Percentiles rank a stretch among this genome's conserved stretches.
Conservation (phyloP, 2,888 invertebrate species). For the Phlogophora meticulosa region DNA sequence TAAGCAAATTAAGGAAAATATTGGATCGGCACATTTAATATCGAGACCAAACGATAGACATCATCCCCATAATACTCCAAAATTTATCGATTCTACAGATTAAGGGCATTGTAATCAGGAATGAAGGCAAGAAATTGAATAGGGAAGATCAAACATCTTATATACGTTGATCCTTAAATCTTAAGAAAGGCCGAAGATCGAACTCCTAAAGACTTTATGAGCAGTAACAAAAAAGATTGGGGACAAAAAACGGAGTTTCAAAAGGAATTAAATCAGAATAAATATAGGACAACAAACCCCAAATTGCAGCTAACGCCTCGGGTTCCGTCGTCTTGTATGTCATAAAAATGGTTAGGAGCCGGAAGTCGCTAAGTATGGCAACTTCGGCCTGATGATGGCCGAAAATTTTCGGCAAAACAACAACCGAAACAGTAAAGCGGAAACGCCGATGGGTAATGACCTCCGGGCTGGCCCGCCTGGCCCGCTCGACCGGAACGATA, state of each 20-base stretch:
- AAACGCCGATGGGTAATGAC: slow-evolving; percentile 70
- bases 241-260: slow-evolving; percentile 40
- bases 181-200: slow-evolving; percentile 49
- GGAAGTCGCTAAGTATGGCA: slow-evolving; percentile 64
- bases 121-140: slow-evolving; percentile 41
- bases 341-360: slow-evolving; percentile 59
- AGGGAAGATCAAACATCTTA: slow-evolving; percentile 59
- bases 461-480: slow-evolving; percentile 64
- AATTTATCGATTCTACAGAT: slow-evolving; percentile 47
- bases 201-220: slow-evolving; percentile 58
- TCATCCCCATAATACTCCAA: slow-evolving; percentile 16
- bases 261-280: slow-evolving; percentile 59
- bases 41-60: slow-evolving; percentile 12
- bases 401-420: slow-evolving; percentile 65
- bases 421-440: slow-evolving; percentile 66
- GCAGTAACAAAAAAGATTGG: slow-evolving; percentile 50
- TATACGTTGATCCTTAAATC: slow-evolving; percentile 54
- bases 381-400: slow-evolving; percentile 58
- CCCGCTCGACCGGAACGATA: slow-evolving; percentile 67
- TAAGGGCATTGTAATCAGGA: slow-evolving; percentile 55
- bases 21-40: slow-evolving; percentile 24
- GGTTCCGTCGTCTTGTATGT: slow-evolving; percentile 41
- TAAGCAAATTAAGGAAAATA: slow-evolving; percentile 1
- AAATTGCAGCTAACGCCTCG: slow-evolving; percentile 47
- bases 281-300: slow-evolving; percentile 55